Conservation (phyloP, 1,140 invertebrate genomes). For the Macrobrachium nipponense region DNA sequence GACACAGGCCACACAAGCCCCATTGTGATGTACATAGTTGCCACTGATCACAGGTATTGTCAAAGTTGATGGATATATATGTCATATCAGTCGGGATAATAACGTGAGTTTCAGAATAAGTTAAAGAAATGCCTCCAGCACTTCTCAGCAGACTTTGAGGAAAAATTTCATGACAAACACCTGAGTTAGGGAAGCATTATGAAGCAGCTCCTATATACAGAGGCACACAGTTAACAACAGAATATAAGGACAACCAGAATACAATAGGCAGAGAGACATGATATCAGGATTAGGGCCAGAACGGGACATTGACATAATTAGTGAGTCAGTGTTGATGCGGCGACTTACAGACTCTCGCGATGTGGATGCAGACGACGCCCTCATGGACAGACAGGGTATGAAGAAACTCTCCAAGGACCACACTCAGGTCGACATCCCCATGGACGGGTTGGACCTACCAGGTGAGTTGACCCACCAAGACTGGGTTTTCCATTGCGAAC, state of each 20-base stretch:
- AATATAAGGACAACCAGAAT: not conserved
- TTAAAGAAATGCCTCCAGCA: too few relatives aligned
- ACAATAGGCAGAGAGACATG: not conserved
- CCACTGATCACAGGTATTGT: too few relatives aligned
- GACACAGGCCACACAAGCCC: too few relatives aligned
- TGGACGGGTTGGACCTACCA: constrained; percentile 90
- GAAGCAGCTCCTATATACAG: not conserved
- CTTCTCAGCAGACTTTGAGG: too few relatives aligned
- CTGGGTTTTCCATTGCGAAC: not conserved
- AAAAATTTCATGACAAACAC: too few relatives aligned
- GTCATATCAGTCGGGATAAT: too few relatives aligned
- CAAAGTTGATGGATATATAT: too few relatives aligned
- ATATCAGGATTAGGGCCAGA: constrained; percentile 8
- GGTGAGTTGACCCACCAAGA: constrained; percentile 75
- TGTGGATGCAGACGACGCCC: constrained; percentile 78
- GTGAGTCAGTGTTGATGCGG: constrained; percentile 57
- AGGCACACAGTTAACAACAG: not conserved
- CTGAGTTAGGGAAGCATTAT: too few relatives aligned
- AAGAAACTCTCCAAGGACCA: constrained; percentile 85
- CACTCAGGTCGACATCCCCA: constrained; percentile 86
- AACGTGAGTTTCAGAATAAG: too few relatives aligned
- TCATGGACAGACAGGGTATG: constrained; percentile 86
- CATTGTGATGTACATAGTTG: too few relatives aligned
- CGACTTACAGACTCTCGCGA: constrained; percentile 71
- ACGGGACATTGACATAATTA: constrained; percentile 45